phyloP scores from a whole-genome alignment of 2,797 vertebrate species.

The Acrossocheilus wenchowensis region DNA sequence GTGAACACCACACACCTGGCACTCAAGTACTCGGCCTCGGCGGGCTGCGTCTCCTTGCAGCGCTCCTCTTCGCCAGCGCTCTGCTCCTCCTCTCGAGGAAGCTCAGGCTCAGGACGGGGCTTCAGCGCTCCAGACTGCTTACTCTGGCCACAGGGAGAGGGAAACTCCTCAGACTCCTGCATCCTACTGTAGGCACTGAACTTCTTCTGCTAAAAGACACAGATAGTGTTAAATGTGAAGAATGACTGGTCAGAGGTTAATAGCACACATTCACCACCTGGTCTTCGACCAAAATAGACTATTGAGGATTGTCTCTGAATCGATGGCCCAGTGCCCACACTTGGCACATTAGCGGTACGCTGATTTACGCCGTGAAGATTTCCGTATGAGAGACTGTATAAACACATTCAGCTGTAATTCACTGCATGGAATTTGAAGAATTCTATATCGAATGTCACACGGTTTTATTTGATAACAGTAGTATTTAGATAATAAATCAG shows the following conservation, averaged over 20 bases:
- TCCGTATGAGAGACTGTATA: constrained; percentile 12
- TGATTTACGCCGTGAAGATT: constrained; percentile 36
- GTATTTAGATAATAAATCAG: background rate
- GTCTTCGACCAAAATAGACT: constrained; percentile 40
- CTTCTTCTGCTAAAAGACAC: constrained; percentile 78
- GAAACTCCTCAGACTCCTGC: constrained; percentile 90
- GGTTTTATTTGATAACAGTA: background rate
- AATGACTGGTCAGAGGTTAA: constrained; percentile 13
- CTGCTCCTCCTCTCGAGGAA: constrained; percentile 76
- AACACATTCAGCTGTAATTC: constrained; percentile 23
- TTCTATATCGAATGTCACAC: constrained; percentile 1
- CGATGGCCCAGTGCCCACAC: constrained; percentile 34
- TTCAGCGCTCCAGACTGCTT: constrained; percentile 79
- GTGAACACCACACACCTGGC: constrained; percentile 98
- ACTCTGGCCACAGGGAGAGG: constrained; percentile 76
- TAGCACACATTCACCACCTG: constrained; percentile 31
- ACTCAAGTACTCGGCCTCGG: constrained; percentile 96
- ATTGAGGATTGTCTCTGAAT: constrained; percentile 30
- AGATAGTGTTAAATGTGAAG: constrained; percentile 13
- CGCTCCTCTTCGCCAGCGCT: constrained; percentile 72
- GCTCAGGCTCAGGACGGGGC: constrained; percentile 80
- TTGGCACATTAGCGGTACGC: constrained; percentile 34
- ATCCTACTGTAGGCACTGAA: constrained; percentile 91
- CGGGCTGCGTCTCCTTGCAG: constrained; percentile 87
- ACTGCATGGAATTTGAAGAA: constrained; percentile 23